Evolutionary conservation across 1,140 invertebrate species (phyloP).

Genomic region (Drosophila setifemur): DNA sequence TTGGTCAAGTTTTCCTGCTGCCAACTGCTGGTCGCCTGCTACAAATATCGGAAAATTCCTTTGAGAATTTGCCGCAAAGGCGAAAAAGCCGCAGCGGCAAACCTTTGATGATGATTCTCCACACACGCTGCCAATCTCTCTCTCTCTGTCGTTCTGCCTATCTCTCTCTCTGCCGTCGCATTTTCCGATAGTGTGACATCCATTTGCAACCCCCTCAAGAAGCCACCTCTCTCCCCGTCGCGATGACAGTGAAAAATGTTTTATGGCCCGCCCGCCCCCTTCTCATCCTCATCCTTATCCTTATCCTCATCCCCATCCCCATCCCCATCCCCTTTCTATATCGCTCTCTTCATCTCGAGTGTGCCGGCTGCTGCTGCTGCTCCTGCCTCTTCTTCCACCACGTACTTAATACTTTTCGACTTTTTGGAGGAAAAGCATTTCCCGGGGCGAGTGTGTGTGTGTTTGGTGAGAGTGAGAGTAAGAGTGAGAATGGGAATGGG

Average conservation of each 20-base stretch:
- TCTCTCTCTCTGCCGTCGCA: slow-evolving; percentile 18
- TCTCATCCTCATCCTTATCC: too few relatives aligned
- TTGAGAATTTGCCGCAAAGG: slow-evolving; percentile 82
- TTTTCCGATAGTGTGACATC: slow-evolving; percentile 67
- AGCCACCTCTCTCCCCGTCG: slow-evolving; percentile 32
- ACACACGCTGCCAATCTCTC: slow-evolving; percentile 41
- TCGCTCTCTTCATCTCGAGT: slow-evolving; percentile 44
- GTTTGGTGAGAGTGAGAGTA: slow-evolving; percentile 3
- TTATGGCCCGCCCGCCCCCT: slow-evolving; percentile 45
- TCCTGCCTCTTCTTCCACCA: slow-evolving; percentile 44
- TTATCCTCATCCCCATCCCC: too few relatives aligned
- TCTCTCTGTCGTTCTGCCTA: slow-evolving; percentile 11
- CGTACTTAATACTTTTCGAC: slow-evolving; percentile 76
- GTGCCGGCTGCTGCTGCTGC: slow-evolving; percentile 34
- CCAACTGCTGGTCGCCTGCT: slow-evolving; percentile 70
- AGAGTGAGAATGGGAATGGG: slow-evolving; percentile 11
- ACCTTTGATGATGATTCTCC: slow-evolving; percentile 81
- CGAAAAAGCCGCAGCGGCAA: slow-evolving; percentile 70
- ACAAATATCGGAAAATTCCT: slow-evolving; percentile 82
- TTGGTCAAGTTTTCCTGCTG: slow-evolving; percentile 70
- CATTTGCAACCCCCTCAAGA: slow-evolving; percentile 67
- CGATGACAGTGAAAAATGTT: slow-evolving; percentile 69
- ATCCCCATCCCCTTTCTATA: background rate
- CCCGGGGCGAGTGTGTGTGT: slow-evolving; percentile 31
- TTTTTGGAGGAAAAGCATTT: slow-evolving; percentile 79